Evolutionary conservation across 2,113 vertebrate genomes (phyloP), one percentile per base, ranked within the genome.

Genomic region (Passer montanus): DNA sequence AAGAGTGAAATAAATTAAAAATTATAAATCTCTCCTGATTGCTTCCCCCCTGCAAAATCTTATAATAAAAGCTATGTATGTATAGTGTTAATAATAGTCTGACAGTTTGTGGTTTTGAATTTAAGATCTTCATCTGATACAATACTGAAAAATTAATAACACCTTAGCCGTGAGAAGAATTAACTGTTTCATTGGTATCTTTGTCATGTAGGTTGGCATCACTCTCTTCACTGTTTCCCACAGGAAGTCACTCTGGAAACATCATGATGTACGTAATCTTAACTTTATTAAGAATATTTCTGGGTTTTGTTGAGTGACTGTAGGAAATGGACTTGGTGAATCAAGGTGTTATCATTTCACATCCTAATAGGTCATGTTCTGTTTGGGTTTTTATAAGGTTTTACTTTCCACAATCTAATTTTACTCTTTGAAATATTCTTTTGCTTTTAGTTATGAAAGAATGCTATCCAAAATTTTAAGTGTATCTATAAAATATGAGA

Each of bases 211-310:
- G 99, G 99, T 99, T 84, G 99, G 99, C 94, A 99, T 99, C 87
- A 99, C 98, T 33, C 97, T 99, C 93, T 99, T 99, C 98, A 99
- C 99, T 11, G 99, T 99, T 78, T 99, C 99, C 28, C 99, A 99
- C 84, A 99, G 99, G 95, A 99, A 99, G 95, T 99, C 99, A 53
- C 98, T 99, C 62, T 99, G 99, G 99, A 99, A 99, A 64, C 99
- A 99, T 87, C 99, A 99, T 75, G 97, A 99, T 96, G 99, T 99
- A 98, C 86, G 96, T 97, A 84, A 47, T 13, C 35, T 67, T 80
- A 69, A n/a, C 33, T 89, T 94, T 58, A 43, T 70, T 69, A 43
- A 69, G 53, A 31, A 10, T 83, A 33, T 56, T 37, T 79, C 11
- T 85, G 37, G 30, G 10, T 30, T 64, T 86, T 66, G 13, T 59